Evolutionary conservation across 2,888 invertebrate genomes (phyloP).

Genomic region (Meganola albula): DNA sequence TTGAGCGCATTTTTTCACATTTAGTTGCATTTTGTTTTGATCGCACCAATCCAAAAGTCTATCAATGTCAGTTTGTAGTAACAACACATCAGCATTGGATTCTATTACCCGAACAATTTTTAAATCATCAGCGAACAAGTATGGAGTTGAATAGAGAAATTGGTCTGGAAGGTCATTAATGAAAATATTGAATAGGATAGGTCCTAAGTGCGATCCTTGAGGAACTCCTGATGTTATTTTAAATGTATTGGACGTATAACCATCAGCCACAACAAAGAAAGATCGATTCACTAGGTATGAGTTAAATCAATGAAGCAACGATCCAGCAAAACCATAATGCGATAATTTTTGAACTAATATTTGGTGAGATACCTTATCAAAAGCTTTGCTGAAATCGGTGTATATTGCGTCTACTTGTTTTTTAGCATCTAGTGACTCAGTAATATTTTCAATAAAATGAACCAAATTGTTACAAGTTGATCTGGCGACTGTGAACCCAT

Average conservation of each 20-base stretch:
- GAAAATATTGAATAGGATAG: constrained; percentile 1
- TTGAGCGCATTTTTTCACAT: not conserved
- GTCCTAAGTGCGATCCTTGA: not conserved
- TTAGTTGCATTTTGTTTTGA: not conserved
- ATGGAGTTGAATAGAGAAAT: not conserved
- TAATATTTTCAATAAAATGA: too few relatives aligned
- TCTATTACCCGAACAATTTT: not conserved
- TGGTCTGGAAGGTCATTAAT: not conserved
- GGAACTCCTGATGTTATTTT: not conserved
- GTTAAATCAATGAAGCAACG: not conserved
- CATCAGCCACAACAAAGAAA: not conserved
- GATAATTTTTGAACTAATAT: too few relatives aligned
- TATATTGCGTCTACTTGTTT: too few relatives aligned
- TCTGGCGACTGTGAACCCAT: too few relatives aligned
- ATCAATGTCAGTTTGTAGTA: not conserved
- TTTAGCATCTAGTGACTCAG: too few relatives aligned
- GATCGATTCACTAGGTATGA: not conserved
- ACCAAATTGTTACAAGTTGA: too few relatives aligned
- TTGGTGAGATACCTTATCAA: too few relatives aligned
- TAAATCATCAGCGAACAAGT: not conserved
- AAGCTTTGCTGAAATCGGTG: too few relatives aligned
- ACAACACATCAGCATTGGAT: not conserved
- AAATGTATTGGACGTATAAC: not conserved
- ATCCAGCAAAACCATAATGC: not conserved
- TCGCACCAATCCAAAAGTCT: not conserved